Base-by-base conservation (phyloP, 1,140 invertebrate species). In the Saccostrea cuccullata region DNA sequence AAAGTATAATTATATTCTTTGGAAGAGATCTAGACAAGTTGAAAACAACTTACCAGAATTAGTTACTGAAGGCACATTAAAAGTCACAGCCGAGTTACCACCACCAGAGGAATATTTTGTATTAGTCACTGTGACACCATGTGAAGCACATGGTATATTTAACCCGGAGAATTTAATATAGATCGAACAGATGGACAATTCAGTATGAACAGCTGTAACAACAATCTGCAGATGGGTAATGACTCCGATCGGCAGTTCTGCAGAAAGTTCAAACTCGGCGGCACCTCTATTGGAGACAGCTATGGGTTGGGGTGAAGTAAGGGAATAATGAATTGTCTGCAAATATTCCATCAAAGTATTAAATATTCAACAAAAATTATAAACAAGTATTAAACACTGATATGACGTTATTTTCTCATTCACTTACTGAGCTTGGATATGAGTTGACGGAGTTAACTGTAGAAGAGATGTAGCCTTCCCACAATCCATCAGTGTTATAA, bases 111-210 rank as follows among this genome's bases (percentile, higher is more conserved):
- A 8, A 36, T 77, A 77, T 77, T 77, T 77, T 40, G 70, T 77
- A 8, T 77, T 23, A 26, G 30, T 3, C 30, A 15, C 26, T 15
- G 23, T 30, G 30, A 30, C 23, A 30, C 30, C 70, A 15, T 77
- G 13, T 17, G 70, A 77, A 26, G 26, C 70, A 36, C 70, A 77
- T 30, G 70, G 70, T 77, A 77, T 30, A 77, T 77, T 77, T 77
- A 26, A 12, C 13, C 70, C 70, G 26, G 70, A 9, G 26, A 26
- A 77, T 36, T 77, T 77, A 36, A 77, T 26, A 4, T 36, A 77
- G 15, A 77, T 26, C 26, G 23, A 15, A 77, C 70, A 77, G 30
- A 77, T 36, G 70, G 70, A 30, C 30, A 77, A 2, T 77, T 77
- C 70, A 15, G 70, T 15, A 6, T 77, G 26, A 26, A 5, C 3